Percentiles rank a stretch among this genome's conserved stretches.
Conservation (phyloP, 2,797 vertebrate genomes). For the Threskiornis aethiopicus region DNA sequence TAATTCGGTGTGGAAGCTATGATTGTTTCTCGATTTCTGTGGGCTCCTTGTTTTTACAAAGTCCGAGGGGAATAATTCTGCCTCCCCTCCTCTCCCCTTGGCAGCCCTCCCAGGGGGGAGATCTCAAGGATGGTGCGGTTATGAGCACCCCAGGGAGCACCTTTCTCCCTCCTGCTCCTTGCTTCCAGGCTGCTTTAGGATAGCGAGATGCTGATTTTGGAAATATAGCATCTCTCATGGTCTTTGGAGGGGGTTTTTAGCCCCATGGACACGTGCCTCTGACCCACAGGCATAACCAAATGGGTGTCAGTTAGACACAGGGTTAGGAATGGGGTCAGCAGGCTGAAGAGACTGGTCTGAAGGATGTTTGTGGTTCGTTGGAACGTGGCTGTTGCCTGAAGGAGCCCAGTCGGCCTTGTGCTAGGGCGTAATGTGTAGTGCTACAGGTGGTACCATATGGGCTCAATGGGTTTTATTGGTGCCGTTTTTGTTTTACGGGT, state of each 20-base stretch:
- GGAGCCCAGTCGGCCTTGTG: neutral
- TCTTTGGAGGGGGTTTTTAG: neutral
- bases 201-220: neutral
- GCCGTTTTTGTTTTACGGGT: neutral
- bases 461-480: neutral
- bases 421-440: neutral
- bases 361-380: neutral
- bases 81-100: neutral
- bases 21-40: neutral
- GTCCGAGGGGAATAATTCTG: neutral
- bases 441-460: neutral
- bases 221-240: accelerated
- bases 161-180: neutral
- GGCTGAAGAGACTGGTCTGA: neutral
- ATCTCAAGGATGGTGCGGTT: neutral
- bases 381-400: neutral
- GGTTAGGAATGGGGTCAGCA: neutral
- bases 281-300: neutral
- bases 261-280: accelerated
- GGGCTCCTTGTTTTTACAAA: neutral
- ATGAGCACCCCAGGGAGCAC: neutral
- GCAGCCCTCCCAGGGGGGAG: neutral
- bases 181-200: neutral
- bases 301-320: accelerated
- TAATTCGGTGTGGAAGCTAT: neutral